phyloP scores from a whole-genome alignment of 1,140 invertebrate genomes.

The Ctenoplectra terminalis region DNA sequence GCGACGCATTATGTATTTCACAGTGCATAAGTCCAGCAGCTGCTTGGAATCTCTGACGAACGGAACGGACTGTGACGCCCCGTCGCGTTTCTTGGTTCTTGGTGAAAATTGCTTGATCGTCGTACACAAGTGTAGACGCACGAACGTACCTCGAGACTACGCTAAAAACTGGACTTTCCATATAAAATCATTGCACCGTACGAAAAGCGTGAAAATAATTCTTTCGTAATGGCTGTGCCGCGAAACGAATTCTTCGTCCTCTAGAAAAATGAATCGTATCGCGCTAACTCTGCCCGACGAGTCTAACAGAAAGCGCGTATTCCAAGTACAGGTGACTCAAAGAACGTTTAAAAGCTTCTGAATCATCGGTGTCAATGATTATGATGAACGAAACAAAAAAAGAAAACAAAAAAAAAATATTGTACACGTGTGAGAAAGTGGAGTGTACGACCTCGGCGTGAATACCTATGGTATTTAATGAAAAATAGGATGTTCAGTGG shows the following conservation, averaged over 20 bases:
- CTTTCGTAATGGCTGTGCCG: background rate
- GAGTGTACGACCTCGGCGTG: background rate
- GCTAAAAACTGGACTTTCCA: conserved; percentile 59
- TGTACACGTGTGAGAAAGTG: no score
- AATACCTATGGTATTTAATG: background rate
- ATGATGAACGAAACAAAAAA: no score
- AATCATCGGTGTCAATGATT: background rate
- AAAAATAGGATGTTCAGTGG: no score
- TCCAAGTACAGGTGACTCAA: no score
- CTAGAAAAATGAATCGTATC: background rate
- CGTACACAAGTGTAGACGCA: conserved; percentile 37
- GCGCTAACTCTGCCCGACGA: no score
- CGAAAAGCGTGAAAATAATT: conserved; percentile 1
- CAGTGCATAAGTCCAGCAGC: conserved; percentile 77
- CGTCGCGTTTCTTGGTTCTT: conserved; percentile 69
- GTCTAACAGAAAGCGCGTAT: background rate
- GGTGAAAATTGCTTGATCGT: conserved; percentile 69
- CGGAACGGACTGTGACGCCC: conserved; percentile 68
- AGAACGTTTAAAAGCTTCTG: background rate
- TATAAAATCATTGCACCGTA: background rate
- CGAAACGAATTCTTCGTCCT: background rate
- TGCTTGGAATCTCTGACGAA: conserved; percentile 68
- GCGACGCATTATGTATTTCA: conserved; percentile 79
- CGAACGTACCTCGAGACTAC: conserved; percentile 25
- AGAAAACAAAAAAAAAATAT: no score